phyloP scores from a whole-genome alignment of 2,797 vertebrate genomes.

The Schizothorax lantsangensis region DNA sequence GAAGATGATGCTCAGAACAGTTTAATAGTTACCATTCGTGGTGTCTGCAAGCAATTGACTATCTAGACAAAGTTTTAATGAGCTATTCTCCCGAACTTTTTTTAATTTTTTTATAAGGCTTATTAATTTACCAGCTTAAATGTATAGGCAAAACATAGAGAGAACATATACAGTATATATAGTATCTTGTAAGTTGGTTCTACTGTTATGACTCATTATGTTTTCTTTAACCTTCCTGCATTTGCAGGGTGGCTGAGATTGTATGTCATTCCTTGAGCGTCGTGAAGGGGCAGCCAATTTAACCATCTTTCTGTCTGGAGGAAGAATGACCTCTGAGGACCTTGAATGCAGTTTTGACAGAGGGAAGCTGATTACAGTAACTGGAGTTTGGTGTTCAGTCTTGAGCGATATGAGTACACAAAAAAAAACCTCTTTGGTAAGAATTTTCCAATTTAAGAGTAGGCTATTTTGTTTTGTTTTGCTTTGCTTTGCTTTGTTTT shows the following conservation, averaged over 20 bases:
- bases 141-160: not conserved
- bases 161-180: not conserved
- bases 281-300: conserved; percentile 22
- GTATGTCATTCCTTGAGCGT: not conserved
- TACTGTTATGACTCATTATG: conserved; percentile 6
- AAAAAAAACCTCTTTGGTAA: not conserved
- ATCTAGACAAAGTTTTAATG: not conserved
- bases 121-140: not conserved
- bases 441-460: not conserved
- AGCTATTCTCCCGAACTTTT: not conserved
- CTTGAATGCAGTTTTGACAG: conserved; percentile 20
- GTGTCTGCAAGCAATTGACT: not conserved
- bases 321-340: conserved; percentile 30
- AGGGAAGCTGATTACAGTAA: conserved; percentile 26
- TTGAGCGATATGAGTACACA: not conserved
- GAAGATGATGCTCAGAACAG: not conserved
- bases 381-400: not conserved
- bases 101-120: not conserved
- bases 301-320: conserved; percentile 16
- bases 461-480: not conserved
- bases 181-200: not conserved
- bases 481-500: not conserved
- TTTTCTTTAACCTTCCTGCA: conserved; percentile 27
- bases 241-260: conserved; percentile 19
- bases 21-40: not conserved